A percentile compares a stretch with the other conserved stretches of the same genome.
Evolutionary conservation across 2,888 invertebrate species (phyloP).

Genomic region (Morpho achilles): DNA sequence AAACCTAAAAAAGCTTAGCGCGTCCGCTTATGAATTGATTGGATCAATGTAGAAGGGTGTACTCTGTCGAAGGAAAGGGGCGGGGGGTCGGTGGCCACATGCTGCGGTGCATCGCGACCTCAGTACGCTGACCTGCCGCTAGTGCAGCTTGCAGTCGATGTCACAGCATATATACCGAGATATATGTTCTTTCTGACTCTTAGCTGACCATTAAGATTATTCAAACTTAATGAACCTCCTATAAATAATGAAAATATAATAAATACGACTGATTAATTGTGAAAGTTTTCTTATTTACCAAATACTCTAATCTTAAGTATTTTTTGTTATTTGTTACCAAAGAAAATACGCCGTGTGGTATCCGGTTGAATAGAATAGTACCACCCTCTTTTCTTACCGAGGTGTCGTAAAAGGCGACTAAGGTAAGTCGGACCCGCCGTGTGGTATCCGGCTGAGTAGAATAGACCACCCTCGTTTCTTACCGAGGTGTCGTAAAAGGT

Average conservation of each 20-base stretch:
- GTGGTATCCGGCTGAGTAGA: too few relatives aligned
- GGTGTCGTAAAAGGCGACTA: too few relatives aligned
- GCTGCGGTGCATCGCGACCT: slow-evolving; percentile 62
- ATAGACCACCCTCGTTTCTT: too few relatives aligned
- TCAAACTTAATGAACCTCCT: too few relatives aligned
- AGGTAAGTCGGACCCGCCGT: too few relatives aligned
- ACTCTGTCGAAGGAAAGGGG: slow-evolving; percentile 23
- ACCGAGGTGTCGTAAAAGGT: too few relatives aligned
- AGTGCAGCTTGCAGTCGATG: slow-evolving; percentile 36
- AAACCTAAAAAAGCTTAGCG: background rate
- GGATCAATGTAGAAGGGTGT: slow-evolving; percentile 26
- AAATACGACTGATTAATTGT: background rate
- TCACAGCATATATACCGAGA: slow-evolving; percentile 29
- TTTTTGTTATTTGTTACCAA: background rate
- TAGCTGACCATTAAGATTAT: too few relatives aligned
- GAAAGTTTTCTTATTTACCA: background rate
- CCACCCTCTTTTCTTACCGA: too few relatives aligned
- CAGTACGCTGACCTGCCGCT: slow-evolving; percentile 62
- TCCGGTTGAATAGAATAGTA: too few relatives aligned
- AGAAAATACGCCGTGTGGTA: too few relatives aligned
- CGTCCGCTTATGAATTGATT: slow-evolving; percentile 32
- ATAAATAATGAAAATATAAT: background rate
- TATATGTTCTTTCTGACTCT: background rate
- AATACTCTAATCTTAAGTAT: background rate
- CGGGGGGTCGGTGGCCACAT: slow-evolving; percentile 47